Conservation (phyloP, 2,888 invertebrate genomes). For the Drosophila atroscutellata region DNA sequence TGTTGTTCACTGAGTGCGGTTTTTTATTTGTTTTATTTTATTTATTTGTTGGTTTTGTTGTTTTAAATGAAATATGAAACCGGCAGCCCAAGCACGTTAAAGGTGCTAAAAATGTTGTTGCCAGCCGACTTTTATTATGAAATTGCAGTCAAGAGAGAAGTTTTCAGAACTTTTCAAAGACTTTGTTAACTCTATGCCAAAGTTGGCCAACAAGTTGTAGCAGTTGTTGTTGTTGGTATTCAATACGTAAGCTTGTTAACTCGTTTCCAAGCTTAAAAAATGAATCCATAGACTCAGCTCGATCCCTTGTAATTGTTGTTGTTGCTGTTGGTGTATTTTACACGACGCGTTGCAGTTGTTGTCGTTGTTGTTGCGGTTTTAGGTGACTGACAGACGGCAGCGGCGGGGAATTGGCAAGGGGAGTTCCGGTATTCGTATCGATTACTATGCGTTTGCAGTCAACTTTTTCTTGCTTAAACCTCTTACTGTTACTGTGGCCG, state of each 20-base stretch:
- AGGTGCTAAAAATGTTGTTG: conserved; percentile 62
- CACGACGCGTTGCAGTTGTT: conserved; percentile 55
- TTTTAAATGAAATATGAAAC: conserved; percentile 61
- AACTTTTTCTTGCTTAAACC: conserved; percentile 48
- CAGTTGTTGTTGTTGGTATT: conserved; percentile 20
- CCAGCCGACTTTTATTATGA: conserved; percentile 62
- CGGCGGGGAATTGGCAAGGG: conserved; percentile 11
- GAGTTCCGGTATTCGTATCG: conserved; percentile 67
- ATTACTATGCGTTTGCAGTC: conserved; percentile 57
- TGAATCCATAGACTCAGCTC: conserved; percentile 30
- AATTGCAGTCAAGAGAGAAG: conserved; percentile 41
- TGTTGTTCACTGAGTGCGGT: conserved; percentile 14
- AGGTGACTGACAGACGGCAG: conserved; percentile 30
- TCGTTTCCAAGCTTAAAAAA: conserved; percentile 50
- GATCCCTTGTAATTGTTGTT: conserved; percentile 25
- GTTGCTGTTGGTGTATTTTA: conserved; percentile 56
- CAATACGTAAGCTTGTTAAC: conserved; percentile 55
- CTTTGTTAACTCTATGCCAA: conserved; percentile 40
- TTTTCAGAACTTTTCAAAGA: conserved; percentile 41
- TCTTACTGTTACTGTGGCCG: conserved; percentile 30
- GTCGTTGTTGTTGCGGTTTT: conserved; percentile 53
- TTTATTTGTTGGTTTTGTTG: conserved; percentile 20
- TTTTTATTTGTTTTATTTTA: neutral
- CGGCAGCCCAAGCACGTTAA: conserved; percentile 50
- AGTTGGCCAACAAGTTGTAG: conserved; percentile 44